phyloP scores from a whole-genome alignment of 2,113 vertebrate species.

The Oncorhynchus kisutch region DNA sequence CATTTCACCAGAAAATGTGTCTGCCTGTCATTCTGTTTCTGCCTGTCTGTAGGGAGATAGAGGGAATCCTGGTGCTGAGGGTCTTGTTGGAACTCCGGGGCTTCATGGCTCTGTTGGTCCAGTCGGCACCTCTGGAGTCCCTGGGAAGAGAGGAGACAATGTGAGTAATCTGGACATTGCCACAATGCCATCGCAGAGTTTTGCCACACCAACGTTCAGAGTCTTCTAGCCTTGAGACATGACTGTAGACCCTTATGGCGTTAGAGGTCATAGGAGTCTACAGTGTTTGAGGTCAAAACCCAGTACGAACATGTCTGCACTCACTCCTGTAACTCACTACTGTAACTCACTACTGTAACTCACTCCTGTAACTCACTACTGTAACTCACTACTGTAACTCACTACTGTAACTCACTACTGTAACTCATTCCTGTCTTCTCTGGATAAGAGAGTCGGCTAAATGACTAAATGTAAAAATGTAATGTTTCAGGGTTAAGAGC shows the following conservation, averaged over 20 bases:
- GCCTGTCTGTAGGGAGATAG: slow-evolving; percentile 81
- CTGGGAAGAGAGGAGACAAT: slow-evolving; percentile 84
- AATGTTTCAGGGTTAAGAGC: neutral
- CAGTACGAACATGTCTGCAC: too few species aligned
- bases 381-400: neutral
- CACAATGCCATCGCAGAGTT: too few species aligned
- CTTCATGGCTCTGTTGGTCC: slow-evolving; percentile 86
- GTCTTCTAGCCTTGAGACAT: too few species aligned
- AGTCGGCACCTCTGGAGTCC: slow-evolving; percentile 84
- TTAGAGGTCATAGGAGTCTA: too few species aligned
- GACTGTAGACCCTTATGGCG: too few species aligned
- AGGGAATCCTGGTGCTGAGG: slow-evolving; percentile 86
- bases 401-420: neutral
- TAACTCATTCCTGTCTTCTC: neutral
- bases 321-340: too few species aligned
- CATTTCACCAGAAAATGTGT: neutral
- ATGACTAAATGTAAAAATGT: neutral
- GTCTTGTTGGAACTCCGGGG: slow-evolving; percentile 84
- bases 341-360: neutral
- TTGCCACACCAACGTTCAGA: too few species aligned
- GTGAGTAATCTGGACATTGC: slow-evolving; percentile 69
- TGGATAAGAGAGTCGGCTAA: neutral
- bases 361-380: neutral
- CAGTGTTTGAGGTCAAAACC: too few species aligned
- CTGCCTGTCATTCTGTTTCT: neutral